A percentile compares a stretch with the other conserved stretches of the same genome.
Evolutionary conservation across 1,140 invertebrate species (phyloP).

Genomic region (Drosophila ananassae): DNA sequence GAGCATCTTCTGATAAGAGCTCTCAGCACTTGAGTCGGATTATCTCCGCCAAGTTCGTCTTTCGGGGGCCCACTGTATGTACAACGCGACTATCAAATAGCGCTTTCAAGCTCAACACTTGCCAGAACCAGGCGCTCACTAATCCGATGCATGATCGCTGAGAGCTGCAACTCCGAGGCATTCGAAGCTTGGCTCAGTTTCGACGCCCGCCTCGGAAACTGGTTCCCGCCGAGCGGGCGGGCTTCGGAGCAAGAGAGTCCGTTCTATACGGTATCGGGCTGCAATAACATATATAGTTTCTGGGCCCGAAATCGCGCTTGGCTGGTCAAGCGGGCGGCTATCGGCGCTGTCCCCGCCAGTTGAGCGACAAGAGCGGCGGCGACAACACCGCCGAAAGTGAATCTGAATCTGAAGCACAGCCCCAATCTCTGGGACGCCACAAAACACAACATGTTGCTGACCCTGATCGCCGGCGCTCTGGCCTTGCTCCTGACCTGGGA

Average conservation of each 20-base stretch:
- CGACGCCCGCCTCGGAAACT: constrained; percentile 6
- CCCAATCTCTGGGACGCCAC: constrained; percentile 9
- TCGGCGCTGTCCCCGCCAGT: constrained; percentile 40
- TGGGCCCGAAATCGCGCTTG: constrained; percentile 52
- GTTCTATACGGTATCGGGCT: constrained; percentile 11
- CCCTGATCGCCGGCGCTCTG: constrained; percentile 42
- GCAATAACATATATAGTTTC: constrained; percentile 18
- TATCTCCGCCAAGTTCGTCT: too few species aligned
- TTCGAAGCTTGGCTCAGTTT: constrained; percentile 21
- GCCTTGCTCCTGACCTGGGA: constrained; percentile 59
- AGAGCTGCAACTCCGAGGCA: constrained; percentile 24
- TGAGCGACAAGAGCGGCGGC: constrained; percentile 32
- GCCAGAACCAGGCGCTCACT: neutral
- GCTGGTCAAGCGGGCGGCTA: constrained; percentile 46
- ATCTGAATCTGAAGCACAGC: neutral
- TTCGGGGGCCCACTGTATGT: constrained; percentile 3
- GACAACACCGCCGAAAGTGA: constrained; percentile 45
- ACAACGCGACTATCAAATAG: constrained; percentile 16
- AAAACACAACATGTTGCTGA: constrained; percentile 45
- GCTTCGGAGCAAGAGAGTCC: too few species aligned
- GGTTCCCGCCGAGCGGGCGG: constrained; percentile 5
- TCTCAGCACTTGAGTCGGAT: too few species aligned
- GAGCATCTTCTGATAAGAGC: too few species aligned
- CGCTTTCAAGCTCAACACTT: neutral
- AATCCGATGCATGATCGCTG: constrained; percentile 13